Evolutionary conservation across 2,888 invertebrate species (phyloP).

Genomic region (Petrophora chlorosata): DNA sequence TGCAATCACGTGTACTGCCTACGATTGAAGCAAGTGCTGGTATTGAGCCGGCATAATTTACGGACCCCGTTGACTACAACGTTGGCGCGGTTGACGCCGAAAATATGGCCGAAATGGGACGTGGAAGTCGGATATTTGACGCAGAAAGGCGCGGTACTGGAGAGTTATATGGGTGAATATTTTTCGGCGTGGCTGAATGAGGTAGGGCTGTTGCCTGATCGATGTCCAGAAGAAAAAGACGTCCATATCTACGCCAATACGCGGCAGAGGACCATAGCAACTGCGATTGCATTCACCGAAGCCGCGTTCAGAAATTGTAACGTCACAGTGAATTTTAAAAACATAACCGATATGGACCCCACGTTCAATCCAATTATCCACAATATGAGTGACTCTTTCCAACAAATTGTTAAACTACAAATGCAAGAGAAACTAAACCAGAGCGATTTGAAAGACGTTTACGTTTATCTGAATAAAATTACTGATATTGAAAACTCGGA

Average conservation of each 20-base stretch:
- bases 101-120: slow-evolving; percentile 57
- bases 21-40: slow-evolving; percentile 51
- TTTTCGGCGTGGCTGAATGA: slow-evolving; percentile 57
- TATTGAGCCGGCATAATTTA: slow-evolving; percentile 65
- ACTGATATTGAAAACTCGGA: slow-evolving; percentile 55
- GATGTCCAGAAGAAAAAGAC: slow-evolving; percentile 49
- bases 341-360: slow-evolving; percentile 50
- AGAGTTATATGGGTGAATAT: slow-evolving; percentile 63
- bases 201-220: slow-evolving; percentile 45
- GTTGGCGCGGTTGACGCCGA: slow-evolving; percentile 48
- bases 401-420: slow-evolving; percentile 42
- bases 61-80: slow-evolving; percentile 56
- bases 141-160: slow-evolving; percentile 59
- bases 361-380: slow-evolving; percentile 56
- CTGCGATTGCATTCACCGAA: slow-evolving; percentile 57
- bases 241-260: slow-evolving; percentile 64
- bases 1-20: slow-evolving; percentile 2
- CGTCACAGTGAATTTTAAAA: slow-evolving; percentile 46
- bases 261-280: slow-evolving; percentile 55
- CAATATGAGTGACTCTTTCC: slow-evolving; percentile 46
- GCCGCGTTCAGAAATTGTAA: slow-evolving; percentile 61
- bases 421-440: slow-evolving; percentile 53
- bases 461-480: slow-evolving; percentile 52
- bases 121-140: slow-evolving; percentile 56
- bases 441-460: slow-evolving; percentile 46